A percentile compares a stretch with the other conserved stretches of the same genome.
Conservation (phyloP, 2,797 vertebrate species). For the Eupleurogrammus muticus region DNA sequence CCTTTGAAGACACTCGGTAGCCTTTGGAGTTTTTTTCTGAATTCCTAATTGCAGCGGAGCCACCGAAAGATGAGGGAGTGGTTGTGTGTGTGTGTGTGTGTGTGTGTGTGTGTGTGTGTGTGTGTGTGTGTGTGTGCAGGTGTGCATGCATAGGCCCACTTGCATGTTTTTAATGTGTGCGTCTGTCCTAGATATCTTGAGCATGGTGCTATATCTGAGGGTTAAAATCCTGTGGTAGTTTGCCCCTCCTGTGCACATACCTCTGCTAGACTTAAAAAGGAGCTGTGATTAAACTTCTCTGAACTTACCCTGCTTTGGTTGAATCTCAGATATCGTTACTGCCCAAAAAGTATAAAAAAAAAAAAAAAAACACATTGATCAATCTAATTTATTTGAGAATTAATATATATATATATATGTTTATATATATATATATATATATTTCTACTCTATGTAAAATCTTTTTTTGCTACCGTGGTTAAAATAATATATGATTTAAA, state of each 20-base stretch:
- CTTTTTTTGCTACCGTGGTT: not conserved
- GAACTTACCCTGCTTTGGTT: conserved; percentile 61
- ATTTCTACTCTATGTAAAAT: conserved; percentile 13
- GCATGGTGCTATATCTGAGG: conserved; percentile 71
- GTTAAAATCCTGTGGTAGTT: conserved; percentile 67
- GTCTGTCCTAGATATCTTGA: conserved; percentile 72
- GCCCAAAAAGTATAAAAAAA: conserved; percentile 39
- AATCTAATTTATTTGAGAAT: conserved; percentile 37
- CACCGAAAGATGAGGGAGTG: conserved; percentile 58
- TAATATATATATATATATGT: too few species aligned
- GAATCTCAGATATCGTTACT: conserved; percentile 50
- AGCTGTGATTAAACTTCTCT: conserved; percentile 73
- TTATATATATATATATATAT: not conserved
- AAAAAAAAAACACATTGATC: conserved; percentile 20
- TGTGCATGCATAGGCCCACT: conserved; percentile 69
- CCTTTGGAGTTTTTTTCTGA: conserved; percentile 70
- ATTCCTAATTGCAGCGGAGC: conserved; percentile 71
- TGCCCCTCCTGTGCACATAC: conserved; percentile 60
- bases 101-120: conserved; percentile 22
- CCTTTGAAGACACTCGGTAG: conserved; percentile 82
- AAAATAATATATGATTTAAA: not conserved
- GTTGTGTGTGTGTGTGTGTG: conserved; percentile 41
- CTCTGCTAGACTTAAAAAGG: conserved; percentile 69
- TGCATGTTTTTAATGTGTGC: conserved; percentile 63
- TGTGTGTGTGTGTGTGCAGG: conserved; percentile 54